Conservation (phyloP, 2,888 invertebrate genomes). For the Lithophane leautieri region DNA sequence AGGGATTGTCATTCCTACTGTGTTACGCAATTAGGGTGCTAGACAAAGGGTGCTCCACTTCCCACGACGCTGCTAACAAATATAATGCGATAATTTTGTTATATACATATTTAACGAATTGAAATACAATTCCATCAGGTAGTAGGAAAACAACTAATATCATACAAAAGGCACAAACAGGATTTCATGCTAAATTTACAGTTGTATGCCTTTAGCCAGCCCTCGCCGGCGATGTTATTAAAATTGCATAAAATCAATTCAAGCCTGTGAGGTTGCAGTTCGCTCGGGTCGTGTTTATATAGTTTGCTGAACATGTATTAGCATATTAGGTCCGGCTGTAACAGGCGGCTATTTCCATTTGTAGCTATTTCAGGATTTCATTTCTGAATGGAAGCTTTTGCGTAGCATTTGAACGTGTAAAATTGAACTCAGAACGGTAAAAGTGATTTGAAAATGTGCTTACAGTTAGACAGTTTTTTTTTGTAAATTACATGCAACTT, state of each 20-base stretch:
- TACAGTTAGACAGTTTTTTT: background rate
- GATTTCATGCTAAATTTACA: conserved; percentile 19
- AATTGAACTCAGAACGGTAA: background rate
- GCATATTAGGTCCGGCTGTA: conserved; percentile 21
- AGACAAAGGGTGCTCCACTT: background rate
- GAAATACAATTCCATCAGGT: background rate
- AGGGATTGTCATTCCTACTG: background rate
- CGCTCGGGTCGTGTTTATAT: conserved; percentile 33
- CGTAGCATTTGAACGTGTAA: conserved; percentile 2
- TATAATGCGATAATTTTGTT: background rate
- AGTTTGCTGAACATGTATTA: conserved; percentile 27
- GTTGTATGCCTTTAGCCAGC: conserved; percentile 18
- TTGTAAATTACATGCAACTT: background rate
- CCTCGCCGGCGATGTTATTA: conserved; percentile 46
- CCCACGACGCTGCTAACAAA: background rate
- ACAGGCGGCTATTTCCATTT: conserved; percentile 27
- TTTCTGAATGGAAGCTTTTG: conserved; percentile 13
- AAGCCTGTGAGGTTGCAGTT: conserved; percentile 39
- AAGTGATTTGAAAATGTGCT: background rate
- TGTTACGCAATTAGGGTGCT: conserved; percentile 5
- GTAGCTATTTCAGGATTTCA: conserved; percentile 26
- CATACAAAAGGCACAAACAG: conserved; percentile 16
- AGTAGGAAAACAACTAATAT: conserved; percentile 9
- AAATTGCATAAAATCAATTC: conserved; percentile 57
- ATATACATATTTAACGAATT: background rate